These are phyloP conservation scores for Tortrix viridana DNA, from an alignment of 2,888 invertebrate genomes.

Conservation along the genomic window DNA sequence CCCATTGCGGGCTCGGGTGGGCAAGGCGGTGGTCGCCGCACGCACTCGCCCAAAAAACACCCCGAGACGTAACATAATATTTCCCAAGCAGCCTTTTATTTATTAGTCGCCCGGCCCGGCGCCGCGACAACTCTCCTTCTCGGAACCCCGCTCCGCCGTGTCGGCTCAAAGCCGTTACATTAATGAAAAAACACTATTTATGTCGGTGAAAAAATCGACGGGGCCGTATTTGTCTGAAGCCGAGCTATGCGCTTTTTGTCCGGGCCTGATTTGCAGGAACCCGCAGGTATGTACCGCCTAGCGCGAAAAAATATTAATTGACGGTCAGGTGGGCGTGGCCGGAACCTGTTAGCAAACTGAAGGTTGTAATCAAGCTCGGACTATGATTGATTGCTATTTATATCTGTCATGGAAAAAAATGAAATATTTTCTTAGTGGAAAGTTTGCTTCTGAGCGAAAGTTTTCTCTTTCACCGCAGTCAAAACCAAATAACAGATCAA, in stretches of 20 bases:
- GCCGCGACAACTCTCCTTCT: conserved; percentile 80
- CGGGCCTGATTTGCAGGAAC: conserved; percentile 74
- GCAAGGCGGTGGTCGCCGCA: conserved; percentile 64
- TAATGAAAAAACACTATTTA: conserved; percentile 82
- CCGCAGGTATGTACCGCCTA: conserved; percentile 74
- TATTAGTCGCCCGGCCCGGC: conserved; percentile 74
- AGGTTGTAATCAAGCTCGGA: conserved; percentile 33
- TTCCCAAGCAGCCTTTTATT: conserved; percentile 82
- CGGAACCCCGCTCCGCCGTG: conserved; percentile 73
- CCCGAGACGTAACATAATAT: conserved; percentile 82
- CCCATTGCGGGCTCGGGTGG: conserved; percentile 69
- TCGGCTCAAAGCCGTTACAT: conserved; percentile 78
- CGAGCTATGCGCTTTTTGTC: conserved; percentile 78
- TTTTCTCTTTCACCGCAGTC: no score
- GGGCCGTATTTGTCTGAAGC: conserved; percentile 74
- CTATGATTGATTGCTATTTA: background rate
- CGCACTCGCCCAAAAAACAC: conserved; percentile 72
- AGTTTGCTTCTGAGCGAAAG: no score
- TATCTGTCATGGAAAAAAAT: background rate
- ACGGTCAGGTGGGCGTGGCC: conserved; percentile 61
- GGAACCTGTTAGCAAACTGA: conserved; percentile 49
- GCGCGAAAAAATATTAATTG: conserved; percentile 67
- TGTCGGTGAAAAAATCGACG: conserved; percentile 80
- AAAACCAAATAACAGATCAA: no score
- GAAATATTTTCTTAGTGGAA: background rate